Conservation (phyloP, 2,888 invertebrate genomes). For the Molorchus minor region DNA sequence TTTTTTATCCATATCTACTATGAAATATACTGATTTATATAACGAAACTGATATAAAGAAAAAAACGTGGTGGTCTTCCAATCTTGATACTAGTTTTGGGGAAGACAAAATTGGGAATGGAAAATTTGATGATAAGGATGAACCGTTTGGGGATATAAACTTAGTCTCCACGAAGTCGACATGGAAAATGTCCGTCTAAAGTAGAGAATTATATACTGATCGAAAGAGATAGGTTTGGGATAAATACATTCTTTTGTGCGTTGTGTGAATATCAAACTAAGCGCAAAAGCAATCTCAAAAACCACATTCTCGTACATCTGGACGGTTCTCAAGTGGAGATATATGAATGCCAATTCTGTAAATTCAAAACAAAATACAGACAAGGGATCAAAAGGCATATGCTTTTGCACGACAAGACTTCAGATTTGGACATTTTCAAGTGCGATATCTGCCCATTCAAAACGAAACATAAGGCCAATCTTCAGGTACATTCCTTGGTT, state of each 20-base stretch:
- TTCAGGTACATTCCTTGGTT: slow-evolving; percentile 27
- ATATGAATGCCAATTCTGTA: slow-evolving; percentile 32
- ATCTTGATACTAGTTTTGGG: no score
- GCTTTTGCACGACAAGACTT: slow-evolving; percentile 27
- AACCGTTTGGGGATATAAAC: no score
- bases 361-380: slow-evolving; percentile 33
- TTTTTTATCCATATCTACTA: no score
- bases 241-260: neutral
- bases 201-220: slow-evolving; percentile 26
- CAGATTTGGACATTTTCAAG: slow-evolving; percentile 26
- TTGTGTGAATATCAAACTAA: neutral
- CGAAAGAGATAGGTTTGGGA: slow-evolving; percentile 15
- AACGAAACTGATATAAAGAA: no score
- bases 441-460: slow-evolving; percentile 31
- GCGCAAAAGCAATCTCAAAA: neutral
- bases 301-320: neutral
- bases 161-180: no score
- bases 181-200: no score
- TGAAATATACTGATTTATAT: no score
- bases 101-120: no score
- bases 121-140: no score
- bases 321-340: slow-evolving; percentile 2
- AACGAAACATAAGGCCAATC: slow-evolving; percentile 30
- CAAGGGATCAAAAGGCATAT: slow-evolving; percentile 33
- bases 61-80: no score